These are phyloP conservation scores for Epinephelus awoara DNA, from an alignment of 2,797 vertebrate species.

Conservation along the genomic window DNA sequence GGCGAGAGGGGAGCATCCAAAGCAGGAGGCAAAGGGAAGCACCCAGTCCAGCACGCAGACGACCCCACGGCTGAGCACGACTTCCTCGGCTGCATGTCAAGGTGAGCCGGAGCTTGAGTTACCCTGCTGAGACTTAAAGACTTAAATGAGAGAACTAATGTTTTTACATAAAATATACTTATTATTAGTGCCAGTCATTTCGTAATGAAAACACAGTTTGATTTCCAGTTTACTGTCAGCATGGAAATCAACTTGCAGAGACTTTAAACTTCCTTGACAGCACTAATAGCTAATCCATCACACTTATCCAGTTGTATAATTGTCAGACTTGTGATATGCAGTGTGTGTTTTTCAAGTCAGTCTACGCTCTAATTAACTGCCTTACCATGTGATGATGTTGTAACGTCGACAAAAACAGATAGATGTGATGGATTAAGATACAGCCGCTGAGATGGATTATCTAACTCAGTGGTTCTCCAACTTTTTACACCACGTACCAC, in stretches of 20 bases:
- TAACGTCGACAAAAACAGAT: neutral
- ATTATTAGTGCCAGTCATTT: neutral
- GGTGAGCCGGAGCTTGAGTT: slow-evolving; percentile 80
- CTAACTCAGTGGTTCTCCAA: neutral
- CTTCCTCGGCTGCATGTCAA: slow-evolving; percentile 98
- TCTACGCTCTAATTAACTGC: neutral
- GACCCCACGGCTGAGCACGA: slow-evolving; percentile 89
- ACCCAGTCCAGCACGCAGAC: slow-evolving; percentile 81
- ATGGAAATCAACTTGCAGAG: neutral
- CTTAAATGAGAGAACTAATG: neutral
- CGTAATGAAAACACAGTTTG: neutral
- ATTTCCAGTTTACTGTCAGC: neutral
- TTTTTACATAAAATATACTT: neutral
- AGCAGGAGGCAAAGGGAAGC: slow-evolving; percentile 84
- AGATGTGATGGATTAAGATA: neutral
- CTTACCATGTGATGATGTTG: neutral
- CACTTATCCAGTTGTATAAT: neutral
- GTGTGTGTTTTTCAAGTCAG: neutral
- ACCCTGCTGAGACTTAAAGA: neutral
- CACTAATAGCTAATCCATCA: neutral
- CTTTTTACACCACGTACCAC: no score
- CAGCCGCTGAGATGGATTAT: neutral
- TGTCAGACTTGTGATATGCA: neutral
- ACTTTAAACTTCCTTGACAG: neutral
- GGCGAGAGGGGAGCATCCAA: slow-evolving; percentile 81